Evolutionary conservation across 2,113 vertebrate genomes (phyloP), one percentile per base, ranked within the genome.

Genomic region (Semnornis frantzii): DNA sequence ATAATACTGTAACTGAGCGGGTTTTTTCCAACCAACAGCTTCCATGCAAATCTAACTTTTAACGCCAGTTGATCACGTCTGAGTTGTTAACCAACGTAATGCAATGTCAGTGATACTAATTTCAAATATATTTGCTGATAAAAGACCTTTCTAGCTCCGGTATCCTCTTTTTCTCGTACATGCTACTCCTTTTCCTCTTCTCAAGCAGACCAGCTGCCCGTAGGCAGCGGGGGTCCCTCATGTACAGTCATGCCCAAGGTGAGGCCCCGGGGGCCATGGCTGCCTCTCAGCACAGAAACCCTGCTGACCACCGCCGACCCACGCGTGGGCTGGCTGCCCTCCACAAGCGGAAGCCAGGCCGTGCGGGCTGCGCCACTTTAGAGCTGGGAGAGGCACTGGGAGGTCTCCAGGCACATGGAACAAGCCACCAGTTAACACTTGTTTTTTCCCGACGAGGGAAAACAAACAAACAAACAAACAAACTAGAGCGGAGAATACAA

Each of bases 161-260:
- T 3, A 15, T 3, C 18, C 19, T 16, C 5, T 25, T 42, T 4
- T 17, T 10, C 20, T 19, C 54, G 0, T 57, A 52, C 82, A 59
- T 39, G 48, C 52, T 5, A 2, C 50, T n/a, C 14, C 11, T 9
- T 28, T 5, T 5, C 23, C 69, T 12, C 33, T 20, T 10, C 24
- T 2, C 2, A 3, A 19, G 72, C 34, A 3, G 54, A 8, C 9
- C 37, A 12, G 42, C 52, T 0, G 33, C 46, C 15, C 57, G 17
- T 27, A 17, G 0, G 44, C 57, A 4, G 59, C 23, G 54, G 15
- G 25, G n/a, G 5, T 27, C 46, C 24, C 5, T 14, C n/a, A 0
- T 30, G 2, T 5, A 1, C 14, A 1, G 7, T 1, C 2, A 18
- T 3, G 18, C 37, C 42, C 27, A 30, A 8, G 65, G 9, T 3